Evolutionary conservation across 2,113 vertebrate species (phyloP), one percentile per base, ranked within the genome.

Genomic region (Pampusana beccarii): DNA sequence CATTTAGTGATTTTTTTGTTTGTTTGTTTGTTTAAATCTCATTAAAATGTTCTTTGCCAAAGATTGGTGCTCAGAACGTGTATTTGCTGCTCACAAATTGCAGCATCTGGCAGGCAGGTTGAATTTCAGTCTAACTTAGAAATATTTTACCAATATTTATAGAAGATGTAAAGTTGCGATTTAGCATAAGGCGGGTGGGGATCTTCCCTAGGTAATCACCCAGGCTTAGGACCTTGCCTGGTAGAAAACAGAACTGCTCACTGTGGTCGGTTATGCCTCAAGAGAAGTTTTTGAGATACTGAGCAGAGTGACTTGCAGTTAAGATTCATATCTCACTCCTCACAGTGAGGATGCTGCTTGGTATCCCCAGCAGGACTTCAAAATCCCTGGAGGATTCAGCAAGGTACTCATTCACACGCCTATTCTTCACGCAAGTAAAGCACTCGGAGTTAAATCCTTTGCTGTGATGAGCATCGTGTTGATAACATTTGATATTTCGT

Each of bases 21-120:
- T 40, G 40, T 46, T 46, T 46, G 44, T 46, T 46, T 56, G 65
- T 74, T 90, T 88, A 79, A 92, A 81, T 81, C 67, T 94, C 61
- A 57, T 89, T 72, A 94, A 96, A 95, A 72, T 79, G 44, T 61
- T 95, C 33, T 92, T 95, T 92, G 80, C 65, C 31, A 33, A 70
- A 81, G 46, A 15, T n/a, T 88, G 31, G 60, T 70, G 40, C 74
- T 93, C 33, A 26, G 73, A 92, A 66, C 31, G 57, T 61, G 14
- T 77, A 61, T 93, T 92, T 88, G 81, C 60, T 84, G 50, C 58
- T 88, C 58, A 46, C 46, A 75, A 69, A 86, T 79, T 50, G 61
- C 71, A 86, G 77, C 88, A 79, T 90, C 88, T 96, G 97, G 90
- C 80, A 91, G 82, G 28, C 62, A 87, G 77, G 77, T 88, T 94